Base-by-base conservation (phyloP, 2,113 vertebrate genomes). In the Semnopithecus entellus region DNA sequence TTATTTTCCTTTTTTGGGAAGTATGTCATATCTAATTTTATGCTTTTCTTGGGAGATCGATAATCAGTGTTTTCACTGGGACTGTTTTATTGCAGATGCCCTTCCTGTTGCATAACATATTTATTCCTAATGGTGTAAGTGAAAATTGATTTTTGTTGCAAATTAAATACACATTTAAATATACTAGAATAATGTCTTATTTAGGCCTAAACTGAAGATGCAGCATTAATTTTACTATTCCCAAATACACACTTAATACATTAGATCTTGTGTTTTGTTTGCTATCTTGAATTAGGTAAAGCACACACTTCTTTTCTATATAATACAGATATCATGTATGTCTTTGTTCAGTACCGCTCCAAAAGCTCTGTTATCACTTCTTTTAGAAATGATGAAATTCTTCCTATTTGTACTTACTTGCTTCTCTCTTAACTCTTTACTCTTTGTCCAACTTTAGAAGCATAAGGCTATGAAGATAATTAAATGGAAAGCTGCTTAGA, bases 21-120 rank as follows among this genome's bases (percentile, higher is more conserved):
- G 55, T 68, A 68, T 76, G 73, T 81, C 76, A 57, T 83, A 45
- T 70, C 55, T 83, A 94, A 81, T 66, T 97, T 95, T 95, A 96
- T 43, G 27, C 25, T 78, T 88, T 66, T 45, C 40, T 61, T 87
- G 73, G 90, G 82, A 87, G 66, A 92, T 76, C 35, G 72, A 48
- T 92, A 89, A 83, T 79, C 55, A 86, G 22, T 38, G 32, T 48
- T 97, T 95, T 90, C 45, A 80, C 81, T 86, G 35, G 5, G 59
- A 85, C 8, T 45, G 11, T 81, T 92, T 82, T 82, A 85, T 48
- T 97, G 12, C 68, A 89, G 30, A 90, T 59, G 0, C 32, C 87
- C 18, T 94, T 68, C 48, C 35, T 96, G 38, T 85, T 48, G 16
- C 14, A 61, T 8, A 73, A 48, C 38, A 64, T 5, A 76, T 72